Evolutionary conservation across 2,888 invertebrate genomes (phyloP).

Genomic region (Perizoma affinitatum): DNA sequence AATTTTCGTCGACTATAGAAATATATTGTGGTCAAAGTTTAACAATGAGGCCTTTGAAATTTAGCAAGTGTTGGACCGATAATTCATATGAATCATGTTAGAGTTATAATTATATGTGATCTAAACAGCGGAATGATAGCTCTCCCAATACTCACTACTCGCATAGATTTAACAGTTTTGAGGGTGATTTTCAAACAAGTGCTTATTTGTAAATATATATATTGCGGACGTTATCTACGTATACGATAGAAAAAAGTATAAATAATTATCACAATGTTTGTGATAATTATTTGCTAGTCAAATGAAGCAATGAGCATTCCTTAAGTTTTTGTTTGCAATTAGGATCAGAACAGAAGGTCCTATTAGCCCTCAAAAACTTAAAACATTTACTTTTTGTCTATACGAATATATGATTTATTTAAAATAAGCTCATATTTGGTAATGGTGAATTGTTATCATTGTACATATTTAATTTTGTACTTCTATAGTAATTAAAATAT

Average conservation of each 20-base stretch:
- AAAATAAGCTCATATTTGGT: background rate
- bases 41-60: background rate
- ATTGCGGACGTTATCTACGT: no score
- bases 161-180: background rate
- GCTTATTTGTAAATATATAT: background rate
- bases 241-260: no score
- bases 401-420: background rate
- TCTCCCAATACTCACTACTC: background rate
- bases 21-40: background rate
- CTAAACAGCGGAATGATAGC: background rate
- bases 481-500: no score
- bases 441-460: no score
- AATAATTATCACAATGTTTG: no score
- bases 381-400: background rate
- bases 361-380: background rate
- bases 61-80: background rate
- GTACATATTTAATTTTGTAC: no score
- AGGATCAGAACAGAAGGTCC: background rate
- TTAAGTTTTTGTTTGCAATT: background rate
- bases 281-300: no score
- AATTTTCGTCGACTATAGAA: no score
- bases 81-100: background rate
- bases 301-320: no score
- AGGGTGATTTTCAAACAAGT: background rate
- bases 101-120: background rate